These are phyloP conservation scores for Thera britannica DNA, from an alignment of 2,888 invertebrate species.

Conservation along the genomic window DNA sequence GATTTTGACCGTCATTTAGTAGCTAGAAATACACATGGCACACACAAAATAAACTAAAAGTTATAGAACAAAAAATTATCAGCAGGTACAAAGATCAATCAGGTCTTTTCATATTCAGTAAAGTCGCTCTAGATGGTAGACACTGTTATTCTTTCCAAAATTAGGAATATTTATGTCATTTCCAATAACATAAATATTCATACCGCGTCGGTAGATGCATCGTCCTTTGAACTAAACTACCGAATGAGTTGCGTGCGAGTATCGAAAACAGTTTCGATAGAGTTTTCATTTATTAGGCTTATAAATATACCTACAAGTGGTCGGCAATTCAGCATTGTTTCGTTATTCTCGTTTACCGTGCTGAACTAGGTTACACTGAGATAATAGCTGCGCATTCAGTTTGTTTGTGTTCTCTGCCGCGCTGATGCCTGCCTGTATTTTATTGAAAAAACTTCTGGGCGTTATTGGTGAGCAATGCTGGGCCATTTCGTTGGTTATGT, in stretches of 20 bases:
- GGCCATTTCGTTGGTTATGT: not conserved
- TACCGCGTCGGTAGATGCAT: slow-evolving; percentile 2
- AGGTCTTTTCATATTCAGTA: no score
- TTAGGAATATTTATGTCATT: no score
- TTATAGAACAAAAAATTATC: no score
- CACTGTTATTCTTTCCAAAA: no score
- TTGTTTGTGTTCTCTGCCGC: slow-evolving; percentile 61
- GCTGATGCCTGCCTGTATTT: slow-evolving; percentile 49
- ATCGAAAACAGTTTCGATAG: not conserved
- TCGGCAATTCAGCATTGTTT: slow-evolving; percentile 60
- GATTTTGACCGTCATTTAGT: no score
- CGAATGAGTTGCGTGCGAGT: not conserved
- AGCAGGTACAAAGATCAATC: no score
- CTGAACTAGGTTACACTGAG: slow-evolving; percentile 69
- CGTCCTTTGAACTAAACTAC: not conserved
- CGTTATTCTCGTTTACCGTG: slow-evolving; percentile 53
- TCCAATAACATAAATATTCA: not conserved
- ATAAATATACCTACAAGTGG: slow-evolving; percentile 45
- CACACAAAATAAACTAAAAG: no score
- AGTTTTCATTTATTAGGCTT: slow-evolving; percentile 3
- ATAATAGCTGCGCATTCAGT: slow-evolving; percentile 65
- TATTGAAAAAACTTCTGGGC: slow-evolving; percentile 55
- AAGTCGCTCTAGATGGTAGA: no score
- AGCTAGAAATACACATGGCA: no score
- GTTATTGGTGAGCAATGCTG: slow-evolving; percentile 36